A percentile compares a stretch with the other conserved stretches of the same genome.
Conservation (phyloP, 2,888 invertebrate genomes). For the Chymomyza amoena region DNA sequence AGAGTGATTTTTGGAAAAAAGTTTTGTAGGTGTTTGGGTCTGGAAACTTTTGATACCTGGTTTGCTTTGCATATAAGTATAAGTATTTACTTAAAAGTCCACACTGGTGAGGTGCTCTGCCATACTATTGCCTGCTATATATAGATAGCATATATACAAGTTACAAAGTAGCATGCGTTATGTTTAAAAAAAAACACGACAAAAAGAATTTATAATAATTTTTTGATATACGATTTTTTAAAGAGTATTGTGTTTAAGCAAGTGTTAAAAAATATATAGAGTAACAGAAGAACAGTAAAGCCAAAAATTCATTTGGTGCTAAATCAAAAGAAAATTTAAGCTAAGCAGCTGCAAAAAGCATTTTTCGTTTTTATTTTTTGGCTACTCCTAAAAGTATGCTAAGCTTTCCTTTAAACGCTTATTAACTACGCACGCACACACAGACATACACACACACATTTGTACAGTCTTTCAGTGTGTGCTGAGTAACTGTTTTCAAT, state of each 20-base stretch:
- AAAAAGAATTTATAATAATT: conserved; percentile 12
- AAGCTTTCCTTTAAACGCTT: conserved; percentile 31
- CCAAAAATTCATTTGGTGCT: neutral
- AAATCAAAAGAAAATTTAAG: neutral
- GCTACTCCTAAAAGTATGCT: conserved; percentile 43
- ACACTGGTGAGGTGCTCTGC: conserved; percentile 74
- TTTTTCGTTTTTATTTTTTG: neutral
- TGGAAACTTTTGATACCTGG: conserved; percentile 35
- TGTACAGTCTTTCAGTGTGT: neutral
- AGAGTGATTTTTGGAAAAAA: neutral
- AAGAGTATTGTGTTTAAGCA: neutral
- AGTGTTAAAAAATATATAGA: conserved; percentile 34
- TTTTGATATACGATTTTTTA: neutral
- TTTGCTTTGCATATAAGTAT: neutral
- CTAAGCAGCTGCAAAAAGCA: no score
- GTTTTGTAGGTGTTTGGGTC: neutral
- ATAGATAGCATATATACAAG: conserved; percentile 36
- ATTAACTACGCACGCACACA: conserved; percentile 23
- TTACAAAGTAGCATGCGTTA: conserved; percentile 49
- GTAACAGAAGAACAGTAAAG: conserved; percentile 29
- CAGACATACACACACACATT: conserved; percentile 6
- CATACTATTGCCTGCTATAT: conserved; percentile 67
- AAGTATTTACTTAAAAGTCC: conserved; percentile 70
- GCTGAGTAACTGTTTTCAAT: conserved; percentile 51
- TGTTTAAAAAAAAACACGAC: conserved; percentile 39